A percentile compares a stretch with the other conserved stretches of the same genome.
phyloP scores from a whole-genome alignment of 2,888 invertebrate genomes.

The Bibio marci region DNA sequence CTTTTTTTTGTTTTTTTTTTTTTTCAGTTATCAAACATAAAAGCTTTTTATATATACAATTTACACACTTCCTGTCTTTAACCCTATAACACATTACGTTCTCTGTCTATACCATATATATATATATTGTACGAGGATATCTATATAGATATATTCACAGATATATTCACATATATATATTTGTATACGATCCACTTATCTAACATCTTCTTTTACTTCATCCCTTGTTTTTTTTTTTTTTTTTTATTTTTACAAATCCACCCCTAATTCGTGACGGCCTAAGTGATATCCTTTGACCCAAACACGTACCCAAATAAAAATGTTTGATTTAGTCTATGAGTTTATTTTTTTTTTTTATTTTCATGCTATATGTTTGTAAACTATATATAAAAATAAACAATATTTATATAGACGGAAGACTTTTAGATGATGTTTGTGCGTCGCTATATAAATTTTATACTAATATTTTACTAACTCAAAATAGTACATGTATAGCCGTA shows the following conservation, averaged over 20 bases:
- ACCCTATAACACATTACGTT: neutral
- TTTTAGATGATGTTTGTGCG: too few species aligned
- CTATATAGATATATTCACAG: too few species aligned
- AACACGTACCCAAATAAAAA: slow-evolving; percentile 3
- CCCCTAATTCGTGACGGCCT: slow-evolving; percentile 3
- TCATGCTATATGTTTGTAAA: too few species aligned
- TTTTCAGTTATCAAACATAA: neutral
- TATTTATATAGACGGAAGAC: too few species aligned
- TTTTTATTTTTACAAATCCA: neutral
- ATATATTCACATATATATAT: too few species aligned
- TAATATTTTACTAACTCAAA: too few species aligned
- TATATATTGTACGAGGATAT: too few species aligned
- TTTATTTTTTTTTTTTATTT: too few species aligned
- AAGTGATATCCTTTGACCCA: slow-evolving; percentile 3
- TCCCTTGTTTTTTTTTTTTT: neutral
- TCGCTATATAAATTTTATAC: too few species aligned
- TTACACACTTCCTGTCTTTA: slow-evolving; percentile 2
- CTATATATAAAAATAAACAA: too few species aligned
- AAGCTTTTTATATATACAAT: slow-evolving; percentile 3
- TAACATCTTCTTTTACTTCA: slow-evolving; percentile 2
- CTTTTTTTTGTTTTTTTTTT: neutral
- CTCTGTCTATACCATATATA: too few species aligned
- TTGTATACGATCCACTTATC: neutral
- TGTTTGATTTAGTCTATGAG: slow-evolving; percentile 1
- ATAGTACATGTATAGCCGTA: too few species aligned